These are phyloP conservation scores for Plagodis dolabraria DNA, from an alignment of 2,888 invertebrate species.

Conservation along the genomic window DNA sequence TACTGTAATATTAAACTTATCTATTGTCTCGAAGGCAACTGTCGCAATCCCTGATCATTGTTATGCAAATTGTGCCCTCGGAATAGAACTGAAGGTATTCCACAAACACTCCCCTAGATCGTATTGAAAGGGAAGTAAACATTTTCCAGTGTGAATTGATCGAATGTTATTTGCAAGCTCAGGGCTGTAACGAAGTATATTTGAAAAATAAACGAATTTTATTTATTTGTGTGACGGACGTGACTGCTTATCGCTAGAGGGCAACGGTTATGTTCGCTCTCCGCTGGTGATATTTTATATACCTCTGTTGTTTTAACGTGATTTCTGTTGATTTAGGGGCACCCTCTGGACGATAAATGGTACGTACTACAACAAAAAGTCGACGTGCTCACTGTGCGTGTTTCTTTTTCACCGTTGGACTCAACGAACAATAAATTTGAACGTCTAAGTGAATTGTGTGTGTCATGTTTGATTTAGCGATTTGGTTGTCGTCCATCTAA, in stretches of 20 bases:
- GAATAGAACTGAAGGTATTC: slow-evolving; percentile 1
- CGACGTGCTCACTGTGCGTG: too few relatives aligned
- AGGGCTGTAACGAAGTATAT: too few relatives aligned
- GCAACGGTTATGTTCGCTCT: not conserved
- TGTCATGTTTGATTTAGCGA: too few relatives aligned
- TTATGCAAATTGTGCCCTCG: slow-evolving; percentile 19
- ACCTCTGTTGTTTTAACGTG: slow-evolving; percentile 16
- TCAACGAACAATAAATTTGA: too few relatives aligned
- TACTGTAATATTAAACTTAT: slow-evolving; percentile 1
- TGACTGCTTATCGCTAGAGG: slow-evolving; percentile 6
- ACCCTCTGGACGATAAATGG: slow-evolving; percentile 13
- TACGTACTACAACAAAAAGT: not conserved
- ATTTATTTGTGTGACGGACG: not conserved
- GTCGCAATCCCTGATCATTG: slow-evolving; percentile 4
- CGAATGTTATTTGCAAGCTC: slow-evolving; percentile 11
- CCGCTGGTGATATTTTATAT: slow-evolving; percentile 13
- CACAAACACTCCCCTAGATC: slow-evolving; percentile 4
- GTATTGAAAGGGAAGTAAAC: slow-evolving; percentile 9
- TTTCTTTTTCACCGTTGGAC: too few relatives aligned
- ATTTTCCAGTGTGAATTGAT: slow-evolving; percentile 6
- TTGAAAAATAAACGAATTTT: too few relatives aligned
- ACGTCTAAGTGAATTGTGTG: too few relatives aligned
- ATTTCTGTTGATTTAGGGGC: slow-evolving; percentile 17
- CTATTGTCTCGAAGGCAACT: slow-evolving; percentile 3
- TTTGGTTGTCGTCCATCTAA: too few relatives aligned